Evolutionary conservation across 2,888 invertebrate species (phyloP), one percentile per base, ranked within the genome.

Genomic region (Laspeyria flexula): DNA sequence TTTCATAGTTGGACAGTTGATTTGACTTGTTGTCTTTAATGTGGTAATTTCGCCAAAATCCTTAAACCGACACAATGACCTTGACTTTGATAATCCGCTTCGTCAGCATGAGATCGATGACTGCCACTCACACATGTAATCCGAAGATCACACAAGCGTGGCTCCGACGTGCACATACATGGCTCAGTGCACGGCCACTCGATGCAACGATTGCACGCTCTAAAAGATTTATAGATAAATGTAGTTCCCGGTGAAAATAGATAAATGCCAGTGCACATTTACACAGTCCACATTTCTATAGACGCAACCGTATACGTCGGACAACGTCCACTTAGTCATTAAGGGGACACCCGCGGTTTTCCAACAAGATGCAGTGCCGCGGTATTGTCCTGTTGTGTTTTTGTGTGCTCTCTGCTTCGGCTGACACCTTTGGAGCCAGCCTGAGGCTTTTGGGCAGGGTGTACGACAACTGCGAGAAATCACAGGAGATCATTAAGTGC

Each of bases 401-500:
- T 73, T 69, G 66, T 69, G 84, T 83, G 58, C 66, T 84, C 54
- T 80, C 85, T 27, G 78, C 81, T 45, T 83, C 88, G 39, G 88
- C 85, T 33, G 90, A 90, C 69, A 82, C 86, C 64, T 81, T 92
- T 51, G 85, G 83, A 60, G 83, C 83, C 50, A 92, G 93, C 52
- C 75, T 92, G 62, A 91, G 91, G 77, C 81, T 94, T 39, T 72
- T 94, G 34, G 86, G 91, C 65, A 93, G 90, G 81, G 89, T 94
- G 65, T 94, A 94, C 74, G 88, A 93, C 63, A 94, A 94, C 75
- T 96, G 96, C 79, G 93, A 94, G 63, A 87, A 90, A 55, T 93
- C 94, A 37, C 92, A 94, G 57, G 94, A 96, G 72, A 88, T 95
- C 43, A 83, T 95, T 63, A 95, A 95, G 90, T 96, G 96, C 77